Evolutionary conservation across 2,888 invertebrate species (phyloP).

Genomic region (Chrysodeixis includens): DNA sequence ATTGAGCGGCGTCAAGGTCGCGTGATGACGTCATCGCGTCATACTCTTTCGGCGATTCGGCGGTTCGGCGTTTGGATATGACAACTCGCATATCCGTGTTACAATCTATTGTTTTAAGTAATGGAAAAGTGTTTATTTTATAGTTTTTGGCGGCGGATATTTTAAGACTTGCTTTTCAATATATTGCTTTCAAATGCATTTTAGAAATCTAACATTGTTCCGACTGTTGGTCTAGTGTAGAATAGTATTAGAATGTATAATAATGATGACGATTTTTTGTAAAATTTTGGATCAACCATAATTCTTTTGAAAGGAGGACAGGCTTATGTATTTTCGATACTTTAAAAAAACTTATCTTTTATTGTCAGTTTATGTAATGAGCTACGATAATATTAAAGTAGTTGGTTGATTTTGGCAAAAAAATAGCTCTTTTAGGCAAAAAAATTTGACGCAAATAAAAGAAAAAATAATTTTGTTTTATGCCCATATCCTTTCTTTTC

Average conservation of each 20-base stretch:
- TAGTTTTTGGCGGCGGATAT: neutral
- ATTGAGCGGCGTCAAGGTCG: slow-evolving; percentile 84
- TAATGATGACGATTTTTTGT: no score
- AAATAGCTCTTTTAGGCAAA: no score
- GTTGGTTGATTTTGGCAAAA: no score
- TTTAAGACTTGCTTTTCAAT: neutral
- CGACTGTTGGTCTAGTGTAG: no score
- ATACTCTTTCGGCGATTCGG: slow-evolving; percentile 60
- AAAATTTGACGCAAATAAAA: no score
- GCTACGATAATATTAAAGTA: no score
- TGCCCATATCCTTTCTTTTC: slow-evolving; percentile 9
- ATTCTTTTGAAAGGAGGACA: neutral
- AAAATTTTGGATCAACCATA: neutral
- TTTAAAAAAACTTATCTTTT: neutral
- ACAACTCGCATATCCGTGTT: slow-evolving; percentile 68
- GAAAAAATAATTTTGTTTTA: neutral
- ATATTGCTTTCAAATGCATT: no score
- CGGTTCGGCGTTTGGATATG: slow-evolving; percentile 50
- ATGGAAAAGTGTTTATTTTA: neutral
- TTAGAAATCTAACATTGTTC: no score
- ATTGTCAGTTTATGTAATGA: neutral
- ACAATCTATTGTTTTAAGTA: slow-evolving; percentile 35
- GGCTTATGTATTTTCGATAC: neutral
- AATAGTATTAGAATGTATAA: no score
- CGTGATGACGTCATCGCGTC: slow-evolving; percentile 77